Evolutionary conservation across 1,140 invertebrate species (phyloP).

Genomic region (Octopus bimaculoides): DNA sequence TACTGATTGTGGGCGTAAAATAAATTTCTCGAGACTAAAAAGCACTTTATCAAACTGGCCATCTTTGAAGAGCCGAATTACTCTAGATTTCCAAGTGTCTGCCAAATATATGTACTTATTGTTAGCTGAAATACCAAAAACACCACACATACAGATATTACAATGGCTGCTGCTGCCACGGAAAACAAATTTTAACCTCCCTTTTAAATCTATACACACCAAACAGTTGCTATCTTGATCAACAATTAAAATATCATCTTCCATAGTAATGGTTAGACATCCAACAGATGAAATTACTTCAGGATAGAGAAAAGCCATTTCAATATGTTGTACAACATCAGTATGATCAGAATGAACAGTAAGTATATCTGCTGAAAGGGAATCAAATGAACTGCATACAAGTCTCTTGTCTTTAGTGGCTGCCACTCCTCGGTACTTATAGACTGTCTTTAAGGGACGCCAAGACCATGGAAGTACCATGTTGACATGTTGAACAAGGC

Average conservation of each 20-base stretch:
- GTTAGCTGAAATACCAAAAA: neutral
- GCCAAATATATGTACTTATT: neutral
- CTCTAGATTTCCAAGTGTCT: neutral
- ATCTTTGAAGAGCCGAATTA: neutral
- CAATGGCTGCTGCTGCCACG: neutral
- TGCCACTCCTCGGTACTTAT: neutral
- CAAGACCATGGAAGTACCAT: neutral
- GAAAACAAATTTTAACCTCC: neutral
- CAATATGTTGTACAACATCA: neutral
- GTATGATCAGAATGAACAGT: neutral
- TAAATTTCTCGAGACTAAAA: neutral
- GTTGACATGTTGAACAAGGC: neutral
- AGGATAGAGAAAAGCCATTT: neutral
- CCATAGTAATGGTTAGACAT: neutral
- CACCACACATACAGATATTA: neutral
- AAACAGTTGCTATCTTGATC: neutral
- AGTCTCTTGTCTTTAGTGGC: neutral
- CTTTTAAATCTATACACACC: neutral
- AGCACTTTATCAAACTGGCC: neutral
- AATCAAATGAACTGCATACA: neutral
- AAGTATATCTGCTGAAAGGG: neutral
- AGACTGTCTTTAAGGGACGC: neutral
- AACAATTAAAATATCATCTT: neutral
- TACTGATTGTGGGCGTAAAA: neutral
- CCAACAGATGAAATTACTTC: neutral